These are phyloP conservation scores for Theretra japonica DNA, from an alignment of 2,888 invertebrate species.

Conservation along the genomic window DNA sequence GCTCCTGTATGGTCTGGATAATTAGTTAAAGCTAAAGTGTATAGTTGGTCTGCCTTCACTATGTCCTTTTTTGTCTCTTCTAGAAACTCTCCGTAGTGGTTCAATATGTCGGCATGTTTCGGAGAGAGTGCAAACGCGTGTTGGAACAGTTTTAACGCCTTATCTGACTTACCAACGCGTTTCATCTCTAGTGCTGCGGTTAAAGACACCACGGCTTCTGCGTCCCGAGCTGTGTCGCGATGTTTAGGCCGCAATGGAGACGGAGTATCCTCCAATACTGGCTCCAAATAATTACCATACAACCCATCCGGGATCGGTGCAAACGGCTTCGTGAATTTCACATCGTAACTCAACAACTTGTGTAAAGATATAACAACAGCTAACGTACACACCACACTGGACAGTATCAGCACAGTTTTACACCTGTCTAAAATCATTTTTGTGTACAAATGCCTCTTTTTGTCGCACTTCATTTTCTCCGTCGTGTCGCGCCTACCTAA, in stretches of 20 bases:
- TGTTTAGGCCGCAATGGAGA: slow-evolving; percentile 48
- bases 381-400: slow-evolving; percentile 75
- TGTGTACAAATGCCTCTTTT: slow-evolving; percentile 57
- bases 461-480: slow-evolving; percentile 69
- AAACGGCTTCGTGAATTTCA: slow-evolving; percentile 71
- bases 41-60: slow-evolving; percentile 95
- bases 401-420: slow-evolving; percentile 74
- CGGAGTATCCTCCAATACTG: slow-evolving; percentile 58
- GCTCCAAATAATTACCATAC: slow-evolving; percentile 72
- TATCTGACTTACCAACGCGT: slow-evolving; percentile 91
- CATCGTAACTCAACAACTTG: slow-evolving; percentile 70
- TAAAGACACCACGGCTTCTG: slow-evolving; percentile 93
- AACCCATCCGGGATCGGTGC: slow-evolving; percentile 74
- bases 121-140: slow-evolving; percentile 97
- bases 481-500: slow-evolving; percentile 67
- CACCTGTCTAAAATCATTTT: slow-evolving; percentile 76
- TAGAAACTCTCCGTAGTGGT: slow-evolving; percentile 96
- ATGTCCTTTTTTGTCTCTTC: slow-evolving; percentile 94
- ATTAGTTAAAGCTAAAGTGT: slow-evolving; percentile 92
- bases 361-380: slow-evolving; percentile 74
- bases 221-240: slow-evolving; percentile 64
- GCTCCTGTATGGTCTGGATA: slow-evolving; percentile 94
- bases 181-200: slow-evolving; percentile 94
- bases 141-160: slow-evolving; percentile 93
- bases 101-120: slow-evolving; percentile 95